Conservation (phyloP, 2,113 vertebrate species). For the Vulpes ferrilata region DNA sequence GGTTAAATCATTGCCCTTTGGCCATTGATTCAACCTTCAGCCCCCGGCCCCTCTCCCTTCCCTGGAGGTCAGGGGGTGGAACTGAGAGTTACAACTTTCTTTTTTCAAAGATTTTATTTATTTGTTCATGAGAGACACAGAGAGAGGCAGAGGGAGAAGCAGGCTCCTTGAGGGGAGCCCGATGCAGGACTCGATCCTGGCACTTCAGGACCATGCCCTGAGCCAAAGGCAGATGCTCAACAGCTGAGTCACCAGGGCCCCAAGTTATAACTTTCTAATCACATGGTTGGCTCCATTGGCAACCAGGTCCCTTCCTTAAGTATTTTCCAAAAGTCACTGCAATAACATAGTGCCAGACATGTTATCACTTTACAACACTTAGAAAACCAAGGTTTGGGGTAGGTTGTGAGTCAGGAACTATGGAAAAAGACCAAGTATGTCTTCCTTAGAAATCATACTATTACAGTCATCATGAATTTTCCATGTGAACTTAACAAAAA, state of each 20-base stretch:
- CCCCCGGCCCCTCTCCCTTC: not conserved
- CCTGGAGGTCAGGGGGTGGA: not conserved
- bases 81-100: not conserved
- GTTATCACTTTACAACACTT: not conserved
- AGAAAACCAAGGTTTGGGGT: not conserved
- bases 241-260: too few relatives aligned
- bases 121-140: too few relatives aligned
- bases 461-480: not conserved
- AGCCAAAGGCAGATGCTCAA: too few relatives aligned
- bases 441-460: too few relatives aligned
- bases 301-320: not conserved
- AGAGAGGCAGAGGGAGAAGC: too few relatives aligned
- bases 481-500: not conserved
- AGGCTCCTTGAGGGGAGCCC: too few relatives aligned
- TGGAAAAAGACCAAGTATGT: not conserved
- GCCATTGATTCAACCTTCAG: not conserved
- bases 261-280: not conserved
- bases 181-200: too few relatives aligned
- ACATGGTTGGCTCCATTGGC: not conserved
- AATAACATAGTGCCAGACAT: not conserved
- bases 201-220: too few relatives aligned
- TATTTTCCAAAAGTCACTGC: not conserved
- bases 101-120: too few relatives aligned
- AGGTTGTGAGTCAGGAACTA: not conserved
- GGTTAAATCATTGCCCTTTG: not conserved